These are phyloP conservation scores for Pachypanchax playfairii DNA, from an alignment of 2,113 vertebrate species.

Conservation along the genomic window DNA sequence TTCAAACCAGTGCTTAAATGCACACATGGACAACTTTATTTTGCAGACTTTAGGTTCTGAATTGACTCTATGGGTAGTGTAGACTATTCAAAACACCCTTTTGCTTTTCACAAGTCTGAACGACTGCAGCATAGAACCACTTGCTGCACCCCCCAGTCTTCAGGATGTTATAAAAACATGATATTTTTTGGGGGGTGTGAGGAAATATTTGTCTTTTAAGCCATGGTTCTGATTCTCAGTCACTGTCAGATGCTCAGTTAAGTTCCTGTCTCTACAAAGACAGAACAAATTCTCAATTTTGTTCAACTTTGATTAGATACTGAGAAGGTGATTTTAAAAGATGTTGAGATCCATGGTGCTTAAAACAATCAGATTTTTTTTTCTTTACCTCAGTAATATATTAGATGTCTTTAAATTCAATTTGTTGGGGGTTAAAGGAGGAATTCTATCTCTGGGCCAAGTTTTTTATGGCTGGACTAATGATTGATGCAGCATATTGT, in stretches of 20 bases:
- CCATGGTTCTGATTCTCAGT: neutral
- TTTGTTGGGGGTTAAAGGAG: slow-evolving; percentile 3
- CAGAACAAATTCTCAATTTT: neutral
- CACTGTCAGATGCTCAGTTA: neutral
- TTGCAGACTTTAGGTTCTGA: too few species aligned
- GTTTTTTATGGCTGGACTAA: slow-evolving; percentile 24
- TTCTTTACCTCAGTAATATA: neutral
- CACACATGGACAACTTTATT: neutral
- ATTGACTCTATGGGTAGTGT: too few species aligned
- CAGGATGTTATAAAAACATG: slow-evolving; percentile 17
- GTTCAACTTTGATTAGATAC: too few species aligned
- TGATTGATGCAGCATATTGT: slow-evolving; percentile 59
- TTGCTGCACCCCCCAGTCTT: neutral
- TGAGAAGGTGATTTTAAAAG: too few species aligned
- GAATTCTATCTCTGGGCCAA: slow-evolving; percentile 27
- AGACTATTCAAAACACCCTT: neutral
- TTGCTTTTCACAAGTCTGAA: neutral
- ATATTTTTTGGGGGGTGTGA: slow-evolving; percentile 15
- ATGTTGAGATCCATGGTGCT: too few species aligned
- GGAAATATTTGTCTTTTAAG: neutral
- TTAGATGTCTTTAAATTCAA: neutral
- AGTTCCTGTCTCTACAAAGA: slow-evolving; percentile 6
- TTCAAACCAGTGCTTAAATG: neutral
- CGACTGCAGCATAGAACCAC: neutral
- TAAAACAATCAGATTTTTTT: too few species aligned